Conservation (phyloP, 2,113 vertebrate genomes). For the Eonycteris spelaea region DNA sequence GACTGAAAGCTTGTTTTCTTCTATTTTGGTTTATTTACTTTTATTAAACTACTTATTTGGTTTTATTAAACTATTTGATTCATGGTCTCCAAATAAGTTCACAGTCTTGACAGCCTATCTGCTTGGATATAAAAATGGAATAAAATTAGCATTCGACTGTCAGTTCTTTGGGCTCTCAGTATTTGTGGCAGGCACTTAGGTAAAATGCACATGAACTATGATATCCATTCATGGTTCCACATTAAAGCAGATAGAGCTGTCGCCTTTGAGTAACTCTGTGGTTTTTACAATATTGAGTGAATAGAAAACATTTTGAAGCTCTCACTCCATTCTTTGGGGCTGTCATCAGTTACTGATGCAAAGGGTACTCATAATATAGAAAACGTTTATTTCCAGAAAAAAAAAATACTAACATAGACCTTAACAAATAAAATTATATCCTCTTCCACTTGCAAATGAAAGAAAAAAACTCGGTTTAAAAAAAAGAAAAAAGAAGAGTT, state of each 20-base stretch:
- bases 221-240: neutral
- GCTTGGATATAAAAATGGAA: neutral
- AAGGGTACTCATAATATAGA: too few relatives aligned
- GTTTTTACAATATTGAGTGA: neutral
- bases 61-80: neutral
- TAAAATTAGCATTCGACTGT: neutral
- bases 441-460: neutral
- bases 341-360: neutral
- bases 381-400: neutral
- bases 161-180: neutral
- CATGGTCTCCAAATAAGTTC: neutral
- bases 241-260: too few relatives aligned
- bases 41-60: neutral
- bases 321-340: neutral
- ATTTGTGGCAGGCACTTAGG: neutral
- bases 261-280: neutral
- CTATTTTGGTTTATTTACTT: neutral
- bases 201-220: neutral
- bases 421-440: neutral
- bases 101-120: neutral
- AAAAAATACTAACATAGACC: neutral
- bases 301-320: neutral
- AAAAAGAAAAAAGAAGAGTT: neutral
- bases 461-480: neutral
- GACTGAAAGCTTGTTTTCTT: neutral